Percentiles rank a stretch among this genome's conserved stretches.
phyloP scores from a whole-genome alignment of 1,140 invertebrate species.

The Catajapyx aquilonaris region DNA sequence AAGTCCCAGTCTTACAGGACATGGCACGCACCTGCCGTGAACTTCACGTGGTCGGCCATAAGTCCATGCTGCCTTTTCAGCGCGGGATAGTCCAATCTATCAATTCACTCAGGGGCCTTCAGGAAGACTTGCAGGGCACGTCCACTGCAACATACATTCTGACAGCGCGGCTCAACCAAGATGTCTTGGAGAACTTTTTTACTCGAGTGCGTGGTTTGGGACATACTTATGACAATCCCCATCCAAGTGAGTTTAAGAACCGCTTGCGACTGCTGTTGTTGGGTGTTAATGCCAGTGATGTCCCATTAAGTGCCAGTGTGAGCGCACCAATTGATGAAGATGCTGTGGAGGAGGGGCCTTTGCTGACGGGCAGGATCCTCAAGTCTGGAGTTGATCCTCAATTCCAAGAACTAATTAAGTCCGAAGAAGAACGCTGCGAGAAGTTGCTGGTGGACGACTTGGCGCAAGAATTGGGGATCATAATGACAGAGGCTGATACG shows the following conservation, averaged over 20 bases:
- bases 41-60: neutral
- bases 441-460: neutral
- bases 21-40: constrained; percentile 2
- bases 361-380: neutral
- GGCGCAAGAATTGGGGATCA: neutral
- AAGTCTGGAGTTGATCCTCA: neutral
- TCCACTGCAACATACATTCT: constrained; percentile 10
- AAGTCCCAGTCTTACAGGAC: constrained; percentile 1
- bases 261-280: constrained; percentile 12
- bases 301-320: neutral
- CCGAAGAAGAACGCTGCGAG: neutral
- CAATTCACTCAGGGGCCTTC: constrained; percentile 7
- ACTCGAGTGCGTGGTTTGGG: constrained; percentile 14
- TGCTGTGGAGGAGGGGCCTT: neutral
- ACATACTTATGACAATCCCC: constrained; percentile 12
- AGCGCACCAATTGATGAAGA: neutral
- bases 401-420: neutral
- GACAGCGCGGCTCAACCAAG: constrained; percentile 15
- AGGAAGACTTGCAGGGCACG: constrained; percentile 9
- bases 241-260: constrained; percentile 13
- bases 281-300: constrained; percentile 6
- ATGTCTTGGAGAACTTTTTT: constrained; percentile 17
- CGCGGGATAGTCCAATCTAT: constrained; percentile 6
- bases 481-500: too few relatives aligned
- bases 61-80: constrained; percentile 8